These are phyloP conservation scores for Sanderia malayensis DNA, from an alignment of 30 jellyfish, hydroid and myxozoan genomes.

Conservation along the genomic window DNA sequence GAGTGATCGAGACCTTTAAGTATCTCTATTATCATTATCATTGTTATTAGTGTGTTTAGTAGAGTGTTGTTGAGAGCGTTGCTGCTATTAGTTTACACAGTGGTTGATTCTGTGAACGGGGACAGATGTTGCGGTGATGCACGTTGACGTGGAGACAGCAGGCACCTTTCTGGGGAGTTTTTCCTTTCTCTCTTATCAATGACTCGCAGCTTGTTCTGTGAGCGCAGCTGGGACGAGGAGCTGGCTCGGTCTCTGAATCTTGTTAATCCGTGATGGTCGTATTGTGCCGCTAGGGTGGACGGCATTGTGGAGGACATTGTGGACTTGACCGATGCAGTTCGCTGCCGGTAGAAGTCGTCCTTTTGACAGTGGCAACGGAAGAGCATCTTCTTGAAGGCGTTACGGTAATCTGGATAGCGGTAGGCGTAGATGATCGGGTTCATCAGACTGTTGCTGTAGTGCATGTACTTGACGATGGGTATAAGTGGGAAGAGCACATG, in stretches of 20 bases:
- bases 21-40: no score
- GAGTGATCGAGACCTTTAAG: no score
- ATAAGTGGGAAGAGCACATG: constrained; percentile 34
- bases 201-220: constrained; percentile 18
- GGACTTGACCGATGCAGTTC: constrained; percentile 50
- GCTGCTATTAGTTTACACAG: no score
- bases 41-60: no score
- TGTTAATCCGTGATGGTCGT: no score
- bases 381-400: constrained; percentile 63
- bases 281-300: constrained; percentile 14
- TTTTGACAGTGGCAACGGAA: constrained; percentile 28
- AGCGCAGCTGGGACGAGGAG: neutral
- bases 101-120: no score
- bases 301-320: constrained; percentile 37
- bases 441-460: constrained; percentile 75
- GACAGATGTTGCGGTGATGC: no score
- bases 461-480: constrained; percentile 75
- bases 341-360: constrained; percentile 16
- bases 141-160: constrained; percentile 41
- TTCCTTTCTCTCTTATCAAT: constrained; percentile 13
- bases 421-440: constrained; percentile 72
- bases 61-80: no score
- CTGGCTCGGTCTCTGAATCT: constrained; percentile 26
- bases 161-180: constrained; percentile 22
- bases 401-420: constrained; percentile 71